Percentiles rank a stretch among this genome's conserved stretches.
Evolutionary conservation across 2,113 vertebrate species (phyloP).

Genomic region (Enhydra lutris): DNA sequence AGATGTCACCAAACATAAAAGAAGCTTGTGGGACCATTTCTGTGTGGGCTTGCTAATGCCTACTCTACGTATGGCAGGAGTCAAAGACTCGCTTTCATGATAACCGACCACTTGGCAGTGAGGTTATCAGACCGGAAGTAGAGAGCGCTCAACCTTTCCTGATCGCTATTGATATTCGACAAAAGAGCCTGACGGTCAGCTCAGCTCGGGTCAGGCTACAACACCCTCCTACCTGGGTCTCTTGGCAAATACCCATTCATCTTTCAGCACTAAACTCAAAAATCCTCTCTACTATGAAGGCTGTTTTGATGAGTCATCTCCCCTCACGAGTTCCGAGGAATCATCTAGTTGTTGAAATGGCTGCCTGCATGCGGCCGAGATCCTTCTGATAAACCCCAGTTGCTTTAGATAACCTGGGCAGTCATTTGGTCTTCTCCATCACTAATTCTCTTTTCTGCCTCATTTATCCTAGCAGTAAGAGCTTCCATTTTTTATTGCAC

Average conservation of each 20-base stretch:
- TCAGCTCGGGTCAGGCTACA: neutral
- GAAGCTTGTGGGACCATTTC: neutral
- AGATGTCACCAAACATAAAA: neutral
- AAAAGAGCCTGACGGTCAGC: neutral
- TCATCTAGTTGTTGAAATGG: neutral
- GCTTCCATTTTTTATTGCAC: no score
- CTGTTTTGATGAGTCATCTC: neutral
- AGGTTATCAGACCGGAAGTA: neutral
- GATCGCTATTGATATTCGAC: neutral
- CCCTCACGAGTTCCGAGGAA: neutral
- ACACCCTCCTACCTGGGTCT: neutral
- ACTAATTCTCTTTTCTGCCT: no score
- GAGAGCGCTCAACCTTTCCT: neutral
- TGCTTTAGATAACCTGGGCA: neutral
- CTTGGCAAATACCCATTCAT: neutral
- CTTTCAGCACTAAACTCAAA: neutral
- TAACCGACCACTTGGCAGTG: neutral
- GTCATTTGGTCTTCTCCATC: no score
- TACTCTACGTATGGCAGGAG: fast-evolving
- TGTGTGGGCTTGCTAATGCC: neutral
- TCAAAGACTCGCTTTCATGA: neutral
- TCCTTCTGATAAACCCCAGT: neutral
- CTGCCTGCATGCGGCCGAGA: neutral
- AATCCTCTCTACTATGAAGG: neutral
- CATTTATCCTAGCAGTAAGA: no score